Conservation (phyloP, 2,797 vertebrate genomes). For the Gouania willdenowi region DNA sequence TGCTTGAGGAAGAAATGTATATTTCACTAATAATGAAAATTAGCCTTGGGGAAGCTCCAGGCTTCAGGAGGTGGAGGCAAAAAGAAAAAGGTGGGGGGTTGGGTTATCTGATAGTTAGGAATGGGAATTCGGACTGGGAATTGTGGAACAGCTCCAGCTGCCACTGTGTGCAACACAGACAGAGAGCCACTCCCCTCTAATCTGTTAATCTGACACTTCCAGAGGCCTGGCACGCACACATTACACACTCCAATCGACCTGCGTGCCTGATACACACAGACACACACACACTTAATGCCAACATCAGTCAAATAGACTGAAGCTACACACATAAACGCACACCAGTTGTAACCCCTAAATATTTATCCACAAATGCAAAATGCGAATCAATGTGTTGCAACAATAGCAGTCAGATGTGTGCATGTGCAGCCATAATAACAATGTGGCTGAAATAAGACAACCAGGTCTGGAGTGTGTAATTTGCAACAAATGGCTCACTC, state of each 20-base stretch:
- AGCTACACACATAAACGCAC: constrained; percentile 53
- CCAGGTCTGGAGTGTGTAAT: constrained; percentile 43
- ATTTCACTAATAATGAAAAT: not conserved
- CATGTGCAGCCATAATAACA: constrained; percentile 4
- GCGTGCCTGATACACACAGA: constrained; percentile 11
- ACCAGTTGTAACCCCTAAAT: no score
- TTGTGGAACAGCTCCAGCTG: not conserved
- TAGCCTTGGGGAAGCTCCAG: not conserved
- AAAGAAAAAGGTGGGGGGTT: not conserved
- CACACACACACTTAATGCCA: constrained; percentile 14
- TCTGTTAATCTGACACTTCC: constrained; percentile 67
- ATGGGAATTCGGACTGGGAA: not conserved
- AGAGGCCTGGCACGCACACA: constrained; percentile 39
- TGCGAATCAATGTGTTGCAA: constrained; percentile 1
- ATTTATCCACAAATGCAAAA: constrained; percentile 13
- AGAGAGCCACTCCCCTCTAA: constrained; percentile 33
- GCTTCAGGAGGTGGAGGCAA: no score
- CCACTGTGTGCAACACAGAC: constrained; percentile 18
- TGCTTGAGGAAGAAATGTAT: not conserved
- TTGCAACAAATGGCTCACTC: constrained; percentile 45
- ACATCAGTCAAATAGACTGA: constrained; percentile 45
- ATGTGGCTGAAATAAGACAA: constrained; percentile 29
- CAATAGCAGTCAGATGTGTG: not conserved
- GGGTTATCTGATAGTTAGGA: not conserved
- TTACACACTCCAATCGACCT: constrained; percentile 34